A percentile compares a stretch with the other conserved stretches of the same genome.
Evolutionary conservation across 2,113 vertebrate species (phyloP).

Genomic region (Saccopteryx bilineata): DNA sequence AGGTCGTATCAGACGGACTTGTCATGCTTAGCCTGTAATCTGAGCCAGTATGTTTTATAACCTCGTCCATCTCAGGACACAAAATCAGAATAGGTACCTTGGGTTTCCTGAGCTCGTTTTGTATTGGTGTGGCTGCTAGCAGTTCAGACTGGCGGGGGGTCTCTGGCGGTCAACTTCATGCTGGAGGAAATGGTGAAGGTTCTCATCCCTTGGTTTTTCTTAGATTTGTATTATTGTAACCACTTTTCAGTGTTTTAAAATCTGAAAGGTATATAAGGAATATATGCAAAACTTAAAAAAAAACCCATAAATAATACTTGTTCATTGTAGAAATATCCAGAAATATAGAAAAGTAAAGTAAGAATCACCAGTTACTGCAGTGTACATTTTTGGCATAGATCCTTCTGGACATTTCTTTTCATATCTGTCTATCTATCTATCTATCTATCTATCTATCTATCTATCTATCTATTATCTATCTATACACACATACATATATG

Average conservation of each 20-base stretch:
- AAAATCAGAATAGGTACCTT: constrained; percentile 64
- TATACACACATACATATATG: too few relatives aligned
- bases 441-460: background rate
- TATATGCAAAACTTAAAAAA: constrained; percentile 42
- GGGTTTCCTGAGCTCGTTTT: constrained; percentile 32
- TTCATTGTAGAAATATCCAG: constrained; percentile 9
- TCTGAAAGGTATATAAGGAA: constrained; percentile 13
- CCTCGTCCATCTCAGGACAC: constrained; percentile 63
- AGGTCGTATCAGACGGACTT: constrained; percentile 66
- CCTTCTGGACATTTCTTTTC: constrained; percentile 39
- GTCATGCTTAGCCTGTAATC: constrained; percentile 80
- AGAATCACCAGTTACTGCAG: background rate
- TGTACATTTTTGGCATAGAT: background rate
- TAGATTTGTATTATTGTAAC: background rate
- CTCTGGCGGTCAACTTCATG: background rate
- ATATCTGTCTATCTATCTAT: background rate
- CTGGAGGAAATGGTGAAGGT: background rate
- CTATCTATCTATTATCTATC: background rate
- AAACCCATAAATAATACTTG: background rate
- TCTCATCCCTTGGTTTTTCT: constrained; percentile 30
- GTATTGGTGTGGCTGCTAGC: background rate
- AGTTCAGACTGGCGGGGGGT: background rate
- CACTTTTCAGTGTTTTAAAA: background rate
- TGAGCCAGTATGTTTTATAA: constrained; percentile 79
- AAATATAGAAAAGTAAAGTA: constrained; percentile 37